Percentiles rank a stretch among this genome's conserved stretches.
These are phyloP conservation scores for Orcinus orca DNA, from an alignment of 2,113 vertebrate species.

Conservation along the genomic window DNA sequence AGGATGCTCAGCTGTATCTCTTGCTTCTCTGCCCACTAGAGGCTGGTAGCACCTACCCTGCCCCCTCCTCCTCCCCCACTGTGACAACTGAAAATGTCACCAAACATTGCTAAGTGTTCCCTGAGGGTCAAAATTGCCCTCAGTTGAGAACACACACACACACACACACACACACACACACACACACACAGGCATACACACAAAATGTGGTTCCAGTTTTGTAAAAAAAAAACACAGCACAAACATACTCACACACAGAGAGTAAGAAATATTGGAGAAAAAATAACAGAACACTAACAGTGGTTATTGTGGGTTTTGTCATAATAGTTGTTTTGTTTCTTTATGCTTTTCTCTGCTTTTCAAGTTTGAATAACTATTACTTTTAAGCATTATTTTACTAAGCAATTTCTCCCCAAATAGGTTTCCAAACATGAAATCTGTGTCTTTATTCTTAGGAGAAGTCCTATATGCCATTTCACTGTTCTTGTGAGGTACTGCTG, in stretches of 20 bases:
- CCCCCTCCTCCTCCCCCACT: too few species aligned
- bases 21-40: background rate
- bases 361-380: background rate
- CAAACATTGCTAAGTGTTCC: background rate
- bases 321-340: background rate
- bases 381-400: background rate
- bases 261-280: background rate
- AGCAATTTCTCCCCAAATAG: background rate
- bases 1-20: background rate
- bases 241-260: background rate
- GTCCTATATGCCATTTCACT: background rate
- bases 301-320: background rate
- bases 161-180: background rate
- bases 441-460: background rate
- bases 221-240: background rate
- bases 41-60: background rate
- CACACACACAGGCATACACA: background rate
- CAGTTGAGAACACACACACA: background rate
- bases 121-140: background rate
- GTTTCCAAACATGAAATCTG: background rate
- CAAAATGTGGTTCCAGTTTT: background rate
- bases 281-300: background rate
- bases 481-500: background rate
- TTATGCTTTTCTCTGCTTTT: background rate
- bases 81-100: background rate